phyloP scores from a whole-genome alignment of 2,797 vertebrate species.

The Alfaro cultratus region DNA sequence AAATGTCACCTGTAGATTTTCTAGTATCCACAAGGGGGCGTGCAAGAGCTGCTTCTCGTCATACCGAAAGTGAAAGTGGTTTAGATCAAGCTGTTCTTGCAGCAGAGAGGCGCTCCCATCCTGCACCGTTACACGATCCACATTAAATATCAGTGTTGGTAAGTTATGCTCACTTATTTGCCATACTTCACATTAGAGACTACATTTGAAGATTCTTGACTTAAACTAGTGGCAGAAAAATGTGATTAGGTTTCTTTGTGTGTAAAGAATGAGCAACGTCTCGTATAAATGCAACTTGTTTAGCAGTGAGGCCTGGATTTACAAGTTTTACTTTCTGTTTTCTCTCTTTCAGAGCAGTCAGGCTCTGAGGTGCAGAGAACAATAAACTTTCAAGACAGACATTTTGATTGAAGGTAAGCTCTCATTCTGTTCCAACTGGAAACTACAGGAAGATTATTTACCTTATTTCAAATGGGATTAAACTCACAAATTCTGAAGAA shows the following conservation, averaged over 20 bases:
- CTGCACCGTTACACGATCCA: neutral
- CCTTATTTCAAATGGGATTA: neutral
- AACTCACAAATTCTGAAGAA: neutral
- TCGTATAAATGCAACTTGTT: neutral
- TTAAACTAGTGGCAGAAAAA: neutral
- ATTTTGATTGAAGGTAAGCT: neutral
- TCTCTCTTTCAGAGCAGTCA: neutral
- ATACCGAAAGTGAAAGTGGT: neutral
- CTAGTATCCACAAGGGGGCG: neutral
- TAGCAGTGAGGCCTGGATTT: neutral
- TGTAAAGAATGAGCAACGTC: neutral
- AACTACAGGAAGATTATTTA: neutral
- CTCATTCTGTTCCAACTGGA: neutral
- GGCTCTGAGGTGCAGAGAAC: neutral
- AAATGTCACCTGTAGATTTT: neutral
- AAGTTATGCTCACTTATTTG: neutral
- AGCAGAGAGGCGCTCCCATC: neutral
- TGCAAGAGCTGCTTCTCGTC: neutral
- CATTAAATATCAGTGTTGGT: neutral
- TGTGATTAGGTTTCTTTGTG: neutral
- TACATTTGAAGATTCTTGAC: neutral
- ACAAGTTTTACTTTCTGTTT: neutral
- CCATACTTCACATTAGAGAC: neutral
- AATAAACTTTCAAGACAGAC: neutral
- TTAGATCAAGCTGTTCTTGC: neutral